phyloP scores from a whole-genome alignment of 2,888 invertebrate species.

The Elysia crispata region DNA sequence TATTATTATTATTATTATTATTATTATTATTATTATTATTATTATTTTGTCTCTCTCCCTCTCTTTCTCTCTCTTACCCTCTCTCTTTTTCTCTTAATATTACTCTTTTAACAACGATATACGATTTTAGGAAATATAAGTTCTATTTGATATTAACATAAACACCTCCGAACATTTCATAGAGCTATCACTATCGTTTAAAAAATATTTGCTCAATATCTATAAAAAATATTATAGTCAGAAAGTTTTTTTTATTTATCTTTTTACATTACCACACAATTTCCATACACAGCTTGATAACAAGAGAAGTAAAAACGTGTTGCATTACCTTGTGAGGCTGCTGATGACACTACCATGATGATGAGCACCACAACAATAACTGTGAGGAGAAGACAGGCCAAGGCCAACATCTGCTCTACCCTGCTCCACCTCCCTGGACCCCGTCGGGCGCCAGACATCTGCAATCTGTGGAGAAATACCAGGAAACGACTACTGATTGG shows the following conservation, averaged over 20 bases:
- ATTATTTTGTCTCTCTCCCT: slow-evolving; percentile 3
- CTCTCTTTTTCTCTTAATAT: no score
- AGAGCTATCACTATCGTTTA: neutral
- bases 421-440: slow-evolving; percentile 21
- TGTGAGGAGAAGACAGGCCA: slow-evolving; percentile 28
- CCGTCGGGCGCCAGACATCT: slow-evolving; percentile 2
- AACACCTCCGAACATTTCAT: no score
- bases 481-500: no score
- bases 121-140: no score
- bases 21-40: neutral
- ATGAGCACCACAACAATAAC: slow-evolving; percentile 31
- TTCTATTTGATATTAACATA: no score
- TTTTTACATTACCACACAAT: no score
- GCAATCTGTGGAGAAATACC: neutral
- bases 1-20: no score
- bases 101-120: no score
- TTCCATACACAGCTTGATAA: neutral
- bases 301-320: neutral
- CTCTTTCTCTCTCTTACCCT: no score
- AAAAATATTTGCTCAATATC: neutral
- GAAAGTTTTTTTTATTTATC: neutral
- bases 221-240: neutral
- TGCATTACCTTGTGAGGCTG: slow-evolving; percentile 18
- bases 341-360: slow-evolving; percentile 9
- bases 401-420: slow-evolving; percentile 12